Evolutionary conservation across 1,140 invertebrate species (phyloP), one percentile per base, ranked within the genome.

Genomic region (Aethina tumida): DNA sequence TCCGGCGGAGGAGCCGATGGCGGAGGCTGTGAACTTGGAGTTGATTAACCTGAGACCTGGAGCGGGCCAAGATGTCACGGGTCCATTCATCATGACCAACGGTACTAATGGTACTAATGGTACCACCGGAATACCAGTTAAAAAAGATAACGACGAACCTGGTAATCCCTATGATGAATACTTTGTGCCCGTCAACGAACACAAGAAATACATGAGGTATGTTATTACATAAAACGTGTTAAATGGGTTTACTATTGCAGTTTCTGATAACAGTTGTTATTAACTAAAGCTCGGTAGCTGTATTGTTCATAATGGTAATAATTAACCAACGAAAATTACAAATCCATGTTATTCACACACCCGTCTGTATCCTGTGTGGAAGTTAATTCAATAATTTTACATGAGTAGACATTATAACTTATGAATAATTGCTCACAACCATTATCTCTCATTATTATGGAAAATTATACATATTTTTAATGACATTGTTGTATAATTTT

Each of bases 171-270:
- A 84, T 58, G 81, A 85, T 44, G 81, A 85, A 49, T 86, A 85
- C 60, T 86, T 86, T 59, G 81, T 86, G 34, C 81, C 83, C 20
- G 82, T 86, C 24, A 85, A 86, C 58, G 79, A 86, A 50, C 82
- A 84, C 61, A 73, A 76, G 56, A 86, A 86, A 66, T 85, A 77
- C 57, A 84, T 85, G 66, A 82, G 82, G 83, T 84, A 69, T 67
- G 67, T 39, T 18, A 17, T 38, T 4, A 15, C 16, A 17, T 14
- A n/a, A n/a, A n/a, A n/a, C n/a, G n/a, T n/a, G n/a, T n/a, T n/a
- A n/a, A n/a, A n/a, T n/a, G 8, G n/a, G 5, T 36, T 18, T 5
- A 14, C 9, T 19, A 1, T 13, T 19, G 16, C 16, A 26, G 9
- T 18, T 34, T 4, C 21, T 20, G 27, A 3, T 9, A 35, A 35